Conservation (phyloP, 1,140 invertebrate species). For the Himalopsyche phryganea region DNA sequence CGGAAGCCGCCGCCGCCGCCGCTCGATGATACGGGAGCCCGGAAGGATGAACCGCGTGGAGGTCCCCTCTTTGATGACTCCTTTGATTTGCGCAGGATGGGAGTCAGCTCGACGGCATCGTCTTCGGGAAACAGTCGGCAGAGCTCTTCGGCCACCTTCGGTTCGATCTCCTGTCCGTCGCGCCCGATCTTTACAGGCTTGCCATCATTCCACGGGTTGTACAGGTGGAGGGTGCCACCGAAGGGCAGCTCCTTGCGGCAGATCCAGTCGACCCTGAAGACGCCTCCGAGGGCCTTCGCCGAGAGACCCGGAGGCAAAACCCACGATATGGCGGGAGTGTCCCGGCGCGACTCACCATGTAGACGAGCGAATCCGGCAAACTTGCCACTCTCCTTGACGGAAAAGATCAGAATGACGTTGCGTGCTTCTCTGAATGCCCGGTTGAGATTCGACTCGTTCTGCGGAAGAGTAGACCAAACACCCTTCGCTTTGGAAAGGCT, state of each 20-base stretch:
- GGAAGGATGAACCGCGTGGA: slow-evolving; percentile 53
- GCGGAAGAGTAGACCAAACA: slow-evolving; percentile 96
- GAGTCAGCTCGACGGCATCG: slow-evolving; percentile 86
- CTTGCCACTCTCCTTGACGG: slow-evolving; percentile 95
- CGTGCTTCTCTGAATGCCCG: slow-evolving; percentile 87
- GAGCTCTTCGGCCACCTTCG: slow-evolving; percentile 88
- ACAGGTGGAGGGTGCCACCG: slow-evolving; percentile 85
- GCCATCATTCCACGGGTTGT: slow-evolving; percentile 98
- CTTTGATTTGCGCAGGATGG: slow-evolving; percentile 85
- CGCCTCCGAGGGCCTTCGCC: slow-evolving; percentile 88
- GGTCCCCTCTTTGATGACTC: slow-evolving; percentile 68
- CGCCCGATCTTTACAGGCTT: slow-evolving; percentile 98
- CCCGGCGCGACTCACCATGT: slow-evolving; percentile 80
- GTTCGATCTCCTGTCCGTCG: slow-evolving; percentile 97
- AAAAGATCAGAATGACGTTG: slow-evolving; percentile 95
- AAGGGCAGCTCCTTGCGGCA: slow-evolving; percentile 93
- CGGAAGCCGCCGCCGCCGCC: slow-evolving; percentile 44
- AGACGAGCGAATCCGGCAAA: slow-evolving; percentile 90
- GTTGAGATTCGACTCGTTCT: slow-evolving; percentile 95
- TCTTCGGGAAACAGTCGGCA: slow-evolving; percentile 93
- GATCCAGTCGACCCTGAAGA: slow-evolving; percentile 96
- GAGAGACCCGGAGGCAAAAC: slow-evolving; percentile 92
- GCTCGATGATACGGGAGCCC: slow-evolving; percentile 45
- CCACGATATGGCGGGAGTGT: slow-evolving; percentile 89
- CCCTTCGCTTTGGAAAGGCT: slow-evolving; percentile 91